These are phyloP conservation scores for Agonopterix subpropinquella DNA, from an alignment of 2,888 invertebrate species.

Conservation along the genomic window DNA sequence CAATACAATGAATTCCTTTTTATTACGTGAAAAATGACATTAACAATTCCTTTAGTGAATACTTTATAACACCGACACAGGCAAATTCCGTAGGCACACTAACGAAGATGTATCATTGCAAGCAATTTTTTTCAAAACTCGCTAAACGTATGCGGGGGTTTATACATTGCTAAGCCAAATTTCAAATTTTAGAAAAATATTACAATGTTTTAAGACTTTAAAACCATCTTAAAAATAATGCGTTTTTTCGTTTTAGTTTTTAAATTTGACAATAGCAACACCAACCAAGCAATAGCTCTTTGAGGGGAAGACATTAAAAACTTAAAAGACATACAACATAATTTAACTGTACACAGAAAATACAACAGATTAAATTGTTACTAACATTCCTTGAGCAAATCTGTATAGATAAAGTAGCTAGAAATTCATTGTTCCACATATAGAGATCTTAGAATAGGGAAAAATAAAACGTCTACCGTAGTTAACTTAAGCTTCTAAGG, in stretches of 20 bases:
- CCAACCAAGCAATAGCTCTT: neutral
- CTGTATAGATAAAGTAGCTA: conserved; percentile 23
- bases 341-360: neutral
- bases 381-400: conserved; percentile 62
- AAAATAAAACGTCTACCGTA: conserved; percentile 28
- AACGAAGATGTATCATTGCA: conserved; percentile 8
- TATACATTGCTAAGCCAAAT: neutral
- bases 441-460: conserved; percentile 42
- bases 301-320: neutral
- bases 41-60: conserved; percentile 48
- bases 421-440: conserved; percentile 52
- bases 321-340: neutral
- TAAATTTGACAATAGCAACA: neutral
- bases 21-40: conserved; percentile 58
- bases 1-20: conserved; percentile 62
- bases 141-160: neutral
- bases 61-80: conserved; percentile 36
- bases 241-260: neutral
- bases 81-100: conserved; percentile 53
- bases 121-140: neutral
- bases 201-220: neutral
- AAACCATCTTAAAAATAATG: neutral
- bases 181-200: neutral
- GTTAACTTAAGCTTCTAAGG: conserved; percentile 31
- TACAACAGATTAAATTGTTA: conserved; percentile 10